phyloP scores from a whole-genome alignment of 2,797 vertebrate species.

The Parauchenoglanis punctatus region DNA sequence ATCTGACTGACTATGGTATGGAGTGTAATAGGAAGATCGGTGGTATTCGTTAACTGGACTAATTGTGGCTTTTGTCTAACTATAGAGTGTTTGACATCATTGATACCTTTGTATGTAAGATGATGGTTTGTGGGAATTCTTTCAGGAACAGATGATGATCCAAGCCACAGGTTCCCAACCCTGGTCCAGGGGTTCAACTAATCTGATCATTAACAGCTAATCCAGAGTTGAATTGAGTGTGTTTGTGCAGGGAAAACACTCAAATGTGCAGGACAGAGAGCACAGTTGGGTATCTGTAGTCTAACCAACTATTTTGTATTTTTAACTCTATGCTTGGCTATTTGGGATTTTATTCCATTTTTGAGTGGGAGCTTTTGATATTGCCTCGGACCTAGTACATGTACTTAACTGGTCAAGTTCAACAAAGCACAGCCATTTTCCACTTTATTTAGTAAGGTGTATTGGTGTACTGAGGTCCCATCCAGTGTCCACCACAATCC shows the following conservation, averaged over 20 bases:
- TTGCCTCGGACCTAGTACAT: neutral
- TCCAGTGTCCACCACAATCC: neutral
- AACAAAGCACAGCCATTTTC: neutral
- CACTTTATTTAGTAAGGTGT: neutral
- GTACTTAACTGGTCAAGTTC: neutral
- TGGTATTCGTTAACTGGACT: neutral
- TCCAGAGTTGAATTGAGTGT: neutral
- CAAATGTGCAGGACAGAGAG: neutral
- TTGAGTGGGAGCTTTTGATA: neutral
- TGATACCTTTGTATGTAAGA: neutral
- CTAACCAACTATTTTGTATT: neutral
- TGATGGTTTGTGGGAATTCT: neutral
- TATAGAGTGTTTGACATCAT: neutral
- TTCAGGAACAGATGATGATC: neutral
- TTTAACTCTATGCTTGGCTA: neutral
- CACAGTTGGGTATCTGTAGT: neutral
- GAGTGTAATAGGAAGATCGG: neutral
- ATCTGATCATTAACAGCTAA: neutral
- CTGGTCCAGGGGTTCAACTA: neutral
- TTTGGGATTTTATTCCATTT: neutral
- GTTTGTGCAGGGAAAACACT: neutral
- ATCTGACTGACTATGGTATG: neutral
- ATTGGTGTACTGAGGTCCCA: neutral
- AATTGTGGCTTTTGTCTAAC: neutral
- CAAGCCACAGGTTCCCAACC: neutral